Conservation (phyloP, 2,888 invertebrate species). For the Gastracanthus pulcherrimus region DNA sequence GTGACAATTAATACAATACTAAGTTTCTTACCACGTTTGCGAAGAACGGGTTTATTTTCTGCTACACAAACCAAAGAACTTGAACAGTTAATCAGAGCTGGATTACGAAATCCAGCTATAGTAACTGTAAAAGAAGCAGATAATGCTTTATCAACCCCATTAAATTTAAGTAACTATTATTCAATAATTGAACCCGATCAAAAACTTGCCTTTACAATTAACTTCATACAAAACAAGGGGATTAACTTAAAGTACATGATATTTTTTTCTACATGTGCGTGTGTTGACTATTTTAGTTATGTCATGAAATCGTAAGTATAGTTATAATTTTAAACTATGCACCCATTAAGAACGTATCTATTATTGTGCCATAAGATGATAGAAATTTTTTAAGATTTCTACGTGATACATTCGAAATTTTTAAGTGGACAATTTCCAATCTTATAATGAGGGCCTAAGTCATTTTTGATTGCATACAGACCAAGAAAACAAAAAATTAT, state of each 20-base stretch:
- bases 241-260: conserved; percentile 85
- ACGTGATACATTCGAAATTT: too few relatives aligned
- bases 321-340: too few relatives aligned
- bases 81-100: conserved; percentile 93
- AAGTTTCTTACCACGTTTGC: conserved; percentile 92
- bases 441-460: too few relatives aligned
- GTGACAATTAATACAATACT: conserved; percentile 91
- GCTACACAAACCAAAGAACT: conserved; percentile 98
- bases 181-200: conserved; percentile 87
- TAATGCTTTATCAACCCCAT: conserved; percentile 84
- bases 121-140: conserved; percentile 94
- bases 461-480: too few relatives aligned
- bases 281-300: conserved; percentile 90
- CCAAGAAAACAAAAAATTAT: too few relatives aligned
- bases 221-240: conserved; percentile 84
- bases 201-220: conserved; percentile 89
- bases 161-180: conserved; percentile 88
- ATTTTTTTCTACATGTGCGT: conserved; percentile 97
- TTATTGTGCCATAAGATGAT: too few relatives aligned
- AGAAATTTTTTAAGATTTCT: too few relatives aligned
- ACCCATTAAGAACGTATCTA: too few relatives aligned
- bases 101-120: conserved; percentile 94
- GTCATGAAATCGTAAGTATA: conserved; percentile 72
- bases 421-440: too few relatives aligned
- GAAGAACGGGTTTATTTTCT: conserved; percentile 98